Base-by-base conservation (phyloP, 1,140 invertebrate species). In the Caenorhabditis latens region DNA sequence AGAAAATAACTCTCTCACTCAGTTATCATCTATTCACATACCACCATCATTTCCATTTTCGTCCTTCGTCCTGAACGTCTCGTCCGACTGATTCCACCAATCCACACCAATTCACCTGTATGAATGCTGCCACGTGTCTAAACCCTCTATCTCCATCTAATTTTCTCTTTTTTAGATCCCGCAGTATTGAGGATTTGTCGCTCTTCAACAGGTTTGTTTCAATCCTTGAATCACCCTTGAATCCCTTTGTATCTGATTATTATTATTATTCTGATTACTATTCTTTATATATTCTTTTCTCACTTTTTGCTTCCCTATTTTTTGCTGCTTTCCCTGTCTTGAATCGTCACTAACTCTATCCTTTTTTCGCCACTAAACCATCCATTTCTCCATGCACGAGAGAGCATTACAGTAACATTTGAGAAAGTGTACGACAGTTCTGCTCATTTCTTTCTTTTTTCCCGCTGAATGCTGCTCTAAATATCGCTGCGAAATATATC, bases 161-260 rank as follows among this genome's bases (percentile, higher is more conserved):
- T 79, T 40, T 50, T 79, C 71, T 79, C 71, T 79, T 79, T 90
- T 91, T 89, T 87, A 92, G 91, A 89, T 92, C 91, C 42, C 85
- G 91, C 42, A 92, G 91, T 86, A 92, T 92, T 84, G 91, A 92
- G 86, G 91, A 92, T 88, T 86, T 92, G 83, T 92, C 91, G 43
- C 89, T 92, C 61, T 92, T 92, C 89, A 92, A 92, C 90, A 92
- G 91, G 91, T 92, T 86, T 84, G 89, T 53, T 71, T 21, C 11
- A 16, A 57, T 19, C 50, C 53, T 21, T 50, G 55, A n/a, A n/a
- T 67, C 24, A 9, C 50, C 24, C 13, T 14, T 46, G 83, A 24
- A 86, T 71, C 32, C 61, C 67, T 57, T 16, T 87, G 16, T 87
- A 50, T 24, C 13, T 50, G 40, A 46, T 86, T 84, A 53, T 58